These are phyloP conservation scores for Pluvialis apricaria DNA, from an alignment of 2,113 vertebrate species.

Conservation along the genomic window DNA sequence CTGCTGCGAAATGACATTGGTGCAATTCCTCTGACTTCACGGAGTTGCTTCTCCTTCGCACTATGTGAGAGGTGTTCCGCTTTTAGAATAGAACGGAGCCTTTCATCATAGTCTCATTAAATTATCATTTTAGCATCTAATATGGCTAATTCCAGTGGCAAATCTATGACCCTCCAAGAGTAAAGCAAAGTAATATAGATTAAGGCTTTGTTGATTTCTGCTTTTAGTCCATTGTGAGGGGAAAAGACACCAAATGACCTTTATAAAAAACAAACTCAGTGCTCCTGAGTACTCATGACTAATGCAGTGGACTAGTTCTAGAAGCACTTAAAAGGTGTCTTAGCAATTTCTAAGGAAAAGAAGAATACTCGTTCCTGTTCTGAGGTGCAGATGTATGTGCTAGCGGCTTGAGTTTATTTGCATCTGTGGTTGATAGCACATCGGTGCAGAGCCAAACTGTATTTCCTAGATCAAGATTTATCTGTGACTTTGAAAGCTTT, in stretches of 20 bases:
- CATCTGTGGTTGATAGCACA: neutral
- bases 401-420: conserved; percentile 11
- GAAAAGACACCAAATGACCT: conserved; percentile 50
- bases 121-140: conserved; percentile 37
- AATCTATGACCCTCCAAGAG: conserved; percentile 50
- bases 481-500: conserved; percentile 39
- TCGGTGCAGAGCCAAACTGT: neutral
- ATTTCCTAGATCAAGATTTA: conserved; percentile 44
- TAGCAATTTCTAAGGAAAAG: neutral
- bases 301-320: conserved; percentile 36
- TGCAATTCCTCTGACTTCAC: neutral
- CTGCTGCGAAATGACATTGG: neutral
- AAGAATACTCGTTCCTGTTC: neutral
- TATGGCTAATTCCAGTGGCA: conserved; percentile 21
- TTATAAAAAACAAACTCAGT: conserved; percentile 2
- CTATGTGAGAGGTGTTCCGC: neutral
- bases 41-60: neutral
- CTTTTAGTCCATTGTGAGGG: conserved; percentile 51
- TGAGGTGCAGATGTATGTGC: neutral
- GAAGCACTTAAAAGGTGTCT: neutral
- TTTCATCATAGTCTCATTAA: conserved; percentile 51
- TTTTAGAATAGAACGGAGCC: neutral
- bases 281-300: conserved; percentile 31
- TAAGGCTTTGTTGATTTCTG: conserved; percentile 38
- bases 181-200: conserved; percentile 56